Percentiles rank a stretch among this genome's conserved stretches.
Evolutionary conservation across 2,797 vertebrate species (phyloP).

Genomic region (Manis pentadactyla): DNA sequence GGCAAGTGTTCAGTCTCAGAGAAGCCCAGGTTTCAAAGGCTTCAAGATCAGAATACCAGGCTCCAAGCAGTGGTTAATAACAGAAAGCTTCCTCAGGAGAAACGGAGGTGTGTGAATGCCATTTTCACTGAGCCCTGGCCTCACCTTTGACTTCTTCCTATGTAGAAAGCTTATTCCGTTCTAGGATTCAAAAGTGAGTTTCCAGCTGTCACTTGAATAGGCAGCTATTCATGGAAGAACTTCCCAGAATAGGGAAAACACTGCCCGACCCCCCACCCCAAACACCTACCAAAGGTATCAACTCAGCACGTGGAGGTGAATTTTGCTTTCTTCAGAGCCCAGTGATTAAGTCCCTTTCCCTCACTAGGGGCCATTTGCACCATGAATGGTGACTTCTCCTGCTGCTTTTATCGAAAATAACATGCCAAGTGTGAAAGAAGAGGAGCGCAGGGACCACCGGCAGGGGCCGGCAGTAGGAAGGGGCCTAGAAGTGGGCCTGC

Average conservation of each 20-base stretch:
- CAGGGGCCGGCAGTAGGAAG: no score
- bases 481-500: neutral
- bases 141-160: neutral
- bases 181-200: neutral
- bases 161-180: neutral
- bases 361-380: neutral
- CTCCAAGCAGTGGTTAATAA: neutral
- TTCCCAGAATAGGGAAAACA: neutral
- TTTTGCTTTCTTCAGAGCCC: neutral
- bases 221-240: neutral
- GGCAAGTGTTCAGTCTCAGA: neutral
- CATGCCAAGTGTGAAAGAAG: neutral
- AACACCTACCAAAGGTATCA: neutral
- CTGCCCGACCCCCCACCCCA: neutral
- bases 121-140: neutral
- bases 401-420: neutral
- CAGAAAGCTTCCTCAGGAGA: neutral
- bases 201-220: neutral
- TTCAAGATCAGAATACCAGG: neutral
- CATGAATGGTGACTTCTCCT: neutral
- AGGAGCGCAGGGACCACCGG: neutral
- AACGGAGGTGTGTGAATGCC: neutral
- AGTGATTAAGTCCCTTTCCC: neutral
- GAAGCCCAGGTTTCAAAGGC: neutral
- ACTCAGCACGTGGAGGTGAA: neutral